Evolutionary conservation across 2,888 invertebrate genomes (phyloP), one percentile per base, ranked within the genome.

Genomic region (Ophonus ardosiacus): DNA sequence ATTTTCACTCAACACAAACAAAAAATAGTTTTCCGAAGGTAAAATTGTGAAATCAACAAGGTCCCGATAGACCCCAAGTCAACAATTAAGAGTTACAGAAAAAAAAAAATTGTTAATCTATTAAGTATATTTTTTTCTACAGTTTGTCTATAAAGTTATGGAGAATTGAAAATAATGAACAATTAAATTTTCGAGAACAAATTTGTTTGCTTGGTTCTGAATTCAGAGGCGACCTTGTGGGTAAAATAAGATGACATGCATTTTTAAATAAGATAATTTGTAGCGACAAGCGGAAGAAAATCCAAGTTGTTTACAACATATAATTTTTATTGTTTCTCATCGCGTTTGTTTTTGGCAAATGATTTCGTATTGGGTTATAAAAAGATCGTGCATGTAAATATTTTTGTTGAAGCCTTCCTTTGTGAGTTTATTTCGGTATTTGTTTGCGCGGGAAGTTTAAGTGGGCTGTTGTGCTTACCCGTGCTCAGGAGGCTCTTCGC

Each of bases 401-500:
- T 31, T 31, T 31, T 31, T 31, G 31, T 31, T 31, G 31, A 31
- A 31, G 31, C 31, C 31, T 31, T 31, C 31, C 31, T 31, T 31
- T 31, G 31, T 31, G 31, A 31, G 31, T 31, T 31, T 31, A 31
- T 31, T 56, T 56, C 56, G 31, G 31, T n/a, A 15, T 61, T 61
- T 17, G 17, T 15, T 63, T 13, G 68, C 71, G 71, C 71, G 71
- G 71, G 71, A 74, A 74, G 7, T 74, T 74, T 15, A 43, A 74
- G 51, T 18, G 24, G 8, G 38, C 18, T 5, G 15, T 8, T 17
- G 8, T 1, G 61, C 93, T 91, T 91, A 94, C 94, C 94, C 93
- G 89, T 90, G 88, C 88, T 92, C 93, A 88, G 94, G 93, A 88
- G 91, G 92, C 88, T 94, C 94, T 88, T 94, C 94, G 86, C 93